Evolutionary conservation across 2,113 vertebrate genomes (phyloP).

Genomic region (Odobenus rosmarus): DNA sequence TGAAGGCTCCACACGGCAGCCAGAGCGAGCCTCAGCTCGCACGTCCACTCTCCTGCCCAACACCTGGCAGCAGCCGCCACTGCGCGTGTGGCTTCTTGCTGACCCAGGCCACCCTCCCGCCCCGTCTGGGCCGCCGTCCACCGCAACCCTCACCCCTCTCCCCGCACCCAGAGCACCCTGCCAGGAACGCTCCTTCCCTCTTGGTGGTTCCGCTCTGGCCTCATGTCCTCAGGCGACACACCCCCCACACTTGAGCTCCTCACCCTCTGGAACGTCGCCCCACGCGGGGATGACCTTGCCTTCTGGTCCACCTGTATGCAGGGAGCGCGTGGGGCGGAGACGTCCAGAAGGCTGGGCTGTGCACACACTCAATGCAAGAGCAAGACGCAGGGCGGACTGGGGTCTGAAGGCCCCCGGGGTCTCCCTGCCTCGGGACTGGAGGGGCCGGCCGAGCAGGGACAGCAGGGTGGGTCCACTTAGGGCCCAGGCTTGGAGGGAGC

Average conservation of each 20-base stretch:
- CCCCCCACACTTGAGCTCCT: neutral
- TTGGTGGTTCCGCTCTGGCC: neutral
- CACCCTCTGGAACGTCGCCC: neutral
- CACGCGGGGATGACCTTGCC: neutral
- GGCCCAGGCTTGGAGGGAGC: neutral
- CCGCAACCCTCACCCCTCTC: too few relatives aligned
- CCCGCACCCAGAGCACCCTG: neutral
- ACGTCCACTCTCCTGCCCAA: neutral
- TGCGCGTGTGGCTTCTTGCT: fast-evolving
- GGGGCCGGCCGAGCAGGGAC: fast-evolving
- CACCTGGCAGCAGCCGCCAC: neutral
- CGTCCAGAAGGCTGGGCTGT: neutral
- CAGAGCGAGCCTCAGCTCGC: too few relatives aligned
- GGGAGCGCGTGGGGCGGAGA: neutral
- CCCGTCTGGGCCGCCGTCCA: neutral
- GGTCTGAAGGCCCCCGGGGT: neutral
- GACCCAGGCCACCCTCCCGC: neutral
- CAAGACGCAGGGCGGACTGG: neutral
- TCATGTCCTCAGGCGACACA: neutral
- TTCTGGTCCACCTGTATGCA: too few relatives aligned
- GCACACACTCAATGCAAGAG: fast-evolving
- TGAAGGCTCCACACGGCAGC: neutral
- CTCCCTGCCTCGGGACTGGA: neutral
- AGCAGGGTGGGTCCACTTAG: neutral
- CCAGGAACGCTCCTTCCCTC: neutral